These are phyloP conservation scores for Teleogryllus occipitalis DNA, from an alignment of 1,140 invertebrate species.

Conservation along the genomic window DNA sequence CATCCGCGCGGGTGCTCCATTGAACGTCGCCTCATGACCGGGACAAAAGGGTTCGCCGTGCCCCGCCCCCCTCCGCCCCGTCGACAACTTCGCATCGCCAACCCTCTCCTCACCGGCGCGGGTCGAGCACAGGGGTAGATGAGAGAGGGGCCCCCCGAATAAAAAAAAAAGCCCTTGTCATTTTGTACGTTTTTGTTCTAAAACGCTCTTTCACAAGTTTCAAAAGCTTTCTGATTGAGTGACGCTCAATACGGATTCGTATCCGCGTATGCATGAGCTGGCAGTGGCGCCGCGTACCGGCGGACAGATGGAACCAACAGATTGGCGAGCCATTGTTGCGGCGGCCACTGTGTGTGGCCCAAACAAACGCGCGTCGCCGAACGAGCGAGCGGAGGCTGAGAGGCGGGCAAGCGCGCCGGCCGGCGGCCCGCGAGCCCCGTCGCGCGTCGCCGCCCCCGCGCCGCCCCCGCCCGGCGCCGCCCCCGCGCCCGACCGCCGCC, in stretches of 20 bases:
- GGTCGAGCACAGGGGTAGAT: neutral
- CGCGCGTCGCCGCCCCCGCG: no score
- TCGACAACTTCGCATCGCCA: neutral
- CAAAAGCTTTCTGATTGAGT: constrained; percentile 4
- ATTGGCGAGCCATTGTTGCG: neutral
- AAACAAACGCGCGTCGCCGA: neutral
- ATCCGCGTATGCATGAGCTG: constrained; percentile 3
- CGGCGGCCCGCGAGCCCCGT: no score
- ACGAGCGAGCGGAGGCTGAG: neutral
- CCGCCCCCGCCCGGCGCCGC: no score
- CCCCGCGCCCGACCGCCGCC: no score
- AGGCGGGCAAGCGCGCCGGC: no score
- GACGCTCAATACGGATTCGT: constrained; percentile 3
- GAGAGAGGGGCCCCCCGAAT: neutral
- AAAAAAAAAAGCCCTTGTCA: constrained; percentile 1
- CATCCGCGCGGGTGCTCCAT: neutral
- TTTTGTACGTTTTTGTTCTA: constrained; percentile 1
- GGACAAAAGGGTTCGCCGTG: neutral
- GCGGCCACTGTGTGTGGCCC: neutral
- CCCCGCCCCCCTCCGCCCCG: no score
- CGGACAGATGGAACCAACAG: constrained; percentile 3
- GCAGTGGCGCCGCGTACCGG: neutral
- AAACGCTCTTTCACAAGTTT: constrained; percentile 4
- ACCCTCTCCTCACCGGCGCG: neutral
- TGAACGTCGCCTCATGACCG: neutral